Evolutionary conservation across 2,797 vertebrate genomes (phyloP), one percentile per base, ranked within the genome.

Genomic region (Gobionotothen gibberifrons): DNA sequence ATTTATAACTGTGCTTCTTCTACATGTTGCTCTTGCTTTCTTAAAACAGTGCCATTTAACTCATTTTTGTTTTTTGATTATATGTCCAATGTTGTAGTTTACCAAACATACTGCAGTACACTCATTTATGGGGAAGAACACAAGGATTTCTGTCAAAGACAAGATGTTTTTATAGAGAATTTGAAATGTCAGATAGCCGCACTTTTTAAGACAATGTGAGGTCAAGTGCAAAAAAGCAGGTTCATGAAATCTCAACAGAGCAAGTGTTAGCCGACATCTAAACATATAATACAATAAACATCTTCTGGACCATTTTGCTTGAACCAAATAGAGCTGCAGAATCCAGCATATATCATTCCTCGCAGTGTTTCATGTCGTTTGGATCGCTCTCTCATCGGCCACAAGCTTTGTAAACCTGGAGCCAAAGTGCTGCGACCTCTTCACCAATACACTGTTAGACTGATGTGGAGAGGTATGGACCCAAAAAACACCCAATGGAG

Each of bases 321-420:
- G 66, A 91, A 88, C 86, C 86, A 81, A 93, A 90, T 69, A 76
- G 64, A 87, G 74, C 79, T 76, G 74, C 80, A 81, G 74, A 84
- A 76, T 73, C 36, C 56, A 86, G 89, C 87, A 89, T 86, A 87
- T 83, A 74, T 90, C 79, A 86, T 82, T 86, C 87, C 71, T 84
- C 69, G 60, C 76, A 78, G 73, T 82, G 61, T 78, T 78, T 83
- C 77, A 81, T 69, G 74, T 83, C 52, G 58, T 76, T 78, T 71
- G 14, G 74, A 56, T 59, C 13, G 21, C 55, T 78, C 69, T 36
- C 22, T 83, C 55, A 61, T 73, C 44, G 48, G 71, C 59, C 61
- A 79, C 75, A 76, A 73, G 80, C 81, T 89, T 82, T 70, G 63
- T 69, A 58, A 72, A 73, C 65, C 71, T 66, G 69, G 86, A 85